Conservation (phyloP, 2,113 vertebrate species). For the Entelurus aequoreus region DNA sequence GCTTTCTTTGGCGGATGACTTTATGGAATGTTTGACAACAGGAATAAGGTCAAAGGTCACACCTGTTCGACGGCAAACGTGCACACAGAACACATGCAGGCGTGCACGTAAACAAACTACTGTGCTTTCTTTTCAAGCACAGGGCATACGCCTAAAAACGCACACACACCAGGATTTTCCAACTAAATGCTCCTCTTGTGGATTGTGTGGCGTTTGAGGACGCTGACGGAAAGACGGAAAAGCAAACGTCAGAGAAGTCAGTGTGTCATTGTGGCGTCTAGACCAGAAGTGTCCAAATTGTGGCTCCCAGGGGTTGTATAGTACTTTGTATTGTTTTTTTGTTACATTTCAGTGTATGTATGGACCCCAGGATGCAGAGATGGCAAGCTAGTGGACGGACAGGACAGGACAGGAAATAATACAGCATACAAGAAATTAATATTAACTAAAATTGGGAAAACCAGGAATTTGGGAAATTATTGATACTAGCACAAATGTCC, state of each 20-base stretch:
- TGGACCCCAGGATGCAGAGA: no score
- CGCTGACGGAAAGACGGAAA: conserved; percentile 39
- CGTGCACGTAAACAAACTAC: background rate
- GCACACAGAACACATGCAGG: background rate
- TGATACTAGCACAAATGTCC: no score
- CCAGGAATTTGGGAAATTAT: no score
- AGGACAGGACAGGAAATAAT: no score
- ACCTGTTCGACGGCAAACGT: conserved; percentile 1
- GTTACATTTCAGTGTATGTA: no score
- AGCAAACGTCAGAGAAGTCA: background rate
- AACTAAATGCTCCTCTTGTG: conserved; percentile 37
- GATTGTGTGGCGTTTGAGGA: conserved; percentile 4
- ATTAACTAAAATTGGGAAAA: no score
- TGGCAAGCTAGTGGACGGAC: no score
- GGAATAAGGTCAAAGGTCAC: conserved; percentile 13
- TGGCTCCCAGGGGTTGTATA: background rate
- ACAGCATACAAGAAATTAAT: no score
- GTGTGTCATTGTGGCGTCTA: conserved; percentile 10
- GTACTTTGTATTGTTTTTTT: no score
- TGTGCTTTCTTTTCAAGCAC: conserved; percentile 1
- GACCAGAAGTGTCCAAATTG: conserved; percentile 4
- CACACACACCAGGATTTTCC: conserved; percentile 23
- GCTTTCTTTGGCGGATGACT: conserved; percentile 39
- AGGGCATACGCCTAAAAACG: background rate
- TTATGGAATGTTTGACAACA: conserved; percentile 35